A percentile compares a stretch with the other conserved stretches of the same genome.
phyloP scores from a whole-genome alignment of 2,113 vertebrate species.

The Callorhinus ursinus region DNA sequence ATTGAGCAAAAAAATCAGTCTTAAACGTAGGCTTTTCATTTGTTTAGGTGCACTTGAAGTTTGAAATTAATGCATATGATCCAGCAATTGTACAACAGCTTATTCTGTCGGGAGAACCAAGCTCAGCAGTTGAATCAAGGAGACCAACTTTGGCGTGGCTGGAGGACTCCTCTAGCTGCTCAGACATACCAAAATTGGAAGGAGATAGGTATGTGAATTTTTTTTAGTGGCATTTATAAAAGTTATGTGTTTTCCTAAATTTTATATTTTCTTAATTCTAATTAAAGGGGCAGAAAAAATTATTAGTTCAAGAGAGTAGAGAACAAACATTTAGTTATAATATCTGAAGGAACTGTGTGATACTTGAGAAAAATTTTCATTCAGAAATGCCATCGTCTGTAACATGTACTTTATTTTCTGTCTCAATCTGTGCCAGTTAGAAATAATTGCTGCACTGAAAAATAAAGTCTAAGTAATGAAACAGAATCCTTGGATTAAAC shows the following conservation, averaged over 20 bases:
- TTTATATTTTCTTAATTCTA: slow-evolving; percentile 50
- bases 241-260: slow-evolving; percentile 10
- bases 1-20: slow-evolving; percentile 11
- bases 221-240: slow-evolving; percentile 19
- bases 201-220: slow-evolving; percentile 93
- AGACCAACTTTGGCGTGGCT: slow-evolving; percentile 97
- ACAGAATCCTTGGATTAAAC: background rate
- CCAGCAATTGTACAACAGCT: slow-evolving; percentile 96
- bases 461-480: background rate
- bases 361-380: slow-evolving; percentile 42
- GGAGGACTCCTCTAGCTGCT: slow-evolving; percentile 97
- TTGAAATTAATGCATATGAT: slow-evolving; percentile 98
- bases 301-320: background rate
- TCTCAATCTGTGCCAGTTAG: background rate
- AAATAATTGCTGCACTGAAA: background rate
- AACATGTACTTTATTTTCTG: slow-evolving; percentile 6
- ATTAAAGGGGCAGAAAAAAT: background rate
- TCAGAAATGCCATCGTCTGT: slow-evolving; percentile 8
- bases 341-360: background rate
- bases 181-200: slow-evolving; percentile 98
- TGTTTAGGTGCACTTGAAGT: slow-evolving; percentile 96
- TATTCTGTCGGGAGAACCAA: slow-evolving; percentile 93
- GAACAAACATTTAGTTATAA: background rate
- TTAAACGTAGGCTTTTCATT: slow-evolving; percentile 66
- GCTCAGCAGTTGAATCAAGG: slow-evolving; percentile 92